Conservation (phyloP, 2,888 invertebrate species). For the Meghimatium bilineatum region DNA sequence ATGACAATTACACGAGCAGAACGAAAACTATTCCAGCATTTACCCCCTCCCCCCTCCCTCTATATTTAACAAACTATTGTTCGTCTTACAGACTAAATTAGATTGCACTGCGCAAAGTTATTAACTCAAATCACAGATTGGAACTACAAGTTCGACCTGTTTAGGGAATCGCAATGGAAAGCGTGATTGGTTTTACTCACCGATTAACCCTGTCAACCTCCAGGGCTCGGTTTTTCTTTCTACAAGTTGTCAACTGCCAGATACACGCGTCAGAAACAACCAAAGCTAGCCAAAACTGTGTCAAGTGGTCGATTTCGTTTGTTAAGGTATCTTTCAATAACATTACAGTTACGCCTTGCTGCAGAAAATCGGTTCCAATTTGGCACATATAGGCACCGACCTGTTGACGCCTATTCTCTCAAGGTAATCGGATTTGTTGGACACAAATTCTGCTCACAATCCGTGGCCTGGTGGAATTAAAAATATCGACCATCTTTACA, state of each 20-base stretch:
- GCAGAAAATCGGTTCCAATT: not conserved
- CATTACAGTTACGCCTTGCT: not conserved
- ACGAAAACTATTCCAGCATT: no score
- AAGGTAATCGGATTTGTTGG: not conserved
- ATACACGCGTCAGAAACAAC: not conserved
- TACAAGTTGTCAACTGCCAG: constrained; percentile 14
- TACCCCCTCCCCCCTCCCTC: no score
- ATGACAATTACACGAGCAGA: no score
- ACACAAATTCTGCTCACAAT: not conserved
- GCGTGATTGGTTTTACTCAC: constrained; percentile 13
- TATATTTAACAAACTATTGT: not conserved
- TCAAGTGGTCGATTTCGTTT: not conserved
- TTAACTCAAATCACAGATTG: not conserved
- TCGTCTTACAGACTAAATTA: not conserved
- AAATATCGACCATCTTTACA: no score
- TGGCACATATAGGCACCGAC: not conserved
- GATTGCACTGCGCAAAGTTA: not conserved
- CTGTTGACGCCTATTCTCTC: not conserved
- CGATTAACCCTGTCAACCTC: constrained; percentile 20
- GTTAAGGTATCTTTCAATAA: not conserved
- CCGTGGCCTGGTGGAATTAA: not conserved
- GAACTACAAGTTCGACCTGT: not conserved
- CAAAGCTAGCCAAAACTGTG: not conserved
- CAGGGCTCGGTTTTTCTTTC: not conserved
- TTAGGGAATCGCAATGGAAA: constrained; percentile 7